A percentile compares a stretch with the other conserved stretches of the same genome.
Evolutionary conservation across 2,888 invertebrate species (phyloP).

Genomic region (Thereva unica): DNA sequence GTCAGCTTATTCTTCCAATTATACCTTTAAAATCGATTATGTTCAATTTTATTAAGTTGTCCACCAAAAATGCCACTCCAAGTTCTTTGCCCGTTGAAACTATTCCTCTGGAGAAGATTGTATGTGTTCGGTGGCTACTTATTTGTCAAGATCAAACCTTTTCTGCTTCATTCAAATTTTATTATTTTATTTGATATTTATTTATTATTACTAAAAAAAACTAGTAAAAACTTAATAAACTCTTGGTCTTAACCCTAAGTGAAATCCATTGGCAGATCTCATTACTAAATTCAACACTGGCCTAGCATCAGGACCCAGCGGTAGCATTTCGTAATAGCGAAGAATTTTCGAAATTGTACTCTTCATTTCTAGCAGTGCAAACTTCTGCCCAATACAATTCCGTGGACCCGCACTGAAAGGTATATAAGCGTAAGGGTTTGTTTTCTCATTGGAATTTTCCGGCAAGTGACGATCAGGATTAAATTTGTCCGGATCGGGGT

Average conservation of each 20-base stretch:
- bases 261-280: constrained; percentile 50
- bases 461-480: constrained; percentile 55
- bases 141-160: too few species aligned
- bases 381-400: constrained; percentile 56
- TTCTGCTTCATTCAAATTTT: too few species aligned
- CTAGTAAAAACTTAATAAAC: constrained; percentile 33
- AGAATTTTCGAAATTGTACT: constrained; percentile 50
- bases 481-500: constrained; percentile 50
- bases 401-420: constrained; percentile 56
- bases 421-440: constrained; percentile 48
- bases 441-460: constrained; percentile 53
- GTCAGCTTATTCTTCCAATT: too few species aligned
- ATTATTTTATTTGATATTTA: too few species aligned
- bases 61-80: too few species aligned
- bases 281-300: constrained; percentile 49
- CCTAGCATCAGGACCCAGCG: constrained; percentile 49
- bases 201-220: too few species aligned
- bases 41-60: too few species aligned
- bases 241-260: constrained; percentile 49
- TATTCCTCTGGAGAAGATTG: too few species aligned
- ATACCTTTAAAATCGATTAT: too few species aligned
- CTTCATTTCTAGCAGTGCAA: constrained; percentile 54
- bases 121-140: too few species aligned
- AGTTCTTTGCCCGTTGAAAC: too few species aligned
- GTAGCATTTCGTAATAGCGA: constrained; percentile 50